A percentile compares a stretch with the other conserved stretches of the same genome.
These are phyloP conservation scores for Actinemys pallida DNA, from an alignment of 2,113 vertebrate species.

Conservation along the genomic window DNA sequence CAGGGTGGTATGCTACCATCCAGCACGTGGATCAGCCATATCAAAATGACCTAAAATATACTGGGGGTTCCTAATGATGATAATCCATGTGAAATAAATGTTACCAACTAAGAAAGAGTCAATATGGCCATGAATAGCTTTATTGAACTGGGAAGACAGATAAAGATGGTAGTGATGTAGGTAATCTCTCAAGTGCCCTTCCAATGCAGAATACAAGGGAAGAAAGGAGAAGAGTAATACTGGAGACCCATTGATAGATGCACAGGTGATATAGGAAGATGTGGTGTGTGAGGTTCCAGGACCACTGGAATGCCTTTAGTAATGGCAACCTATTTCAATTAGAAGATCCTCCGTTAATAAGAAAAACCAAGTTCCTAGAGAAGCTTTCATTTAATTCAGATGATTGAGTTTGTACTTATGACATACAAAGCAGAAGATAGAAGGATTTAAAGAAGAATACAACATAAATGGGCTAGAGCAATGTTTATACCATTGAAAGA, in stretches of 20 bases:
- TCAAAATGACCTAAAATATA: neutral
- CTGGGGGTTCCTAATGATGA: neutral
- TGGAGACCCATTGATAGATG: neutral
- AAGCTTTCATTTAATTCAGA: neutral
- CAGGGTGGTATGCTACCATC: neutral
- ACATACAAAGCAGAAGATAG: neutral
- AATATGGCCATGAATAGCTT: neutral
- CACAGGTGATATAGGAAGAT: neutral
- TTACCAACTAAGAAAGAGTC: neutral
- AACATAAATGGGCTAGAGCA: neutral
- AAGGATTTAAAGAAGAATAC: conserved; percentile 19
- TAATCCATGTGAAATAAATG: neutral
- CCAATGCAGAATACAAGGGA: neutral
- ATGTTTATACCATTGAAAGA: neutral
- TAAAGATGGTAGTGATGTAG: neutral
- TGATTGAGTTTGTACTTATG: neutral
- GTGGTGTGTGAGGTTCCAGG: neutral
- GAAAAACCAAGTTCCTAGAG: neutral
- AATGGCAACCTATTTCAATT: neutral
- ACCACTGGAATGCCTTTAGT: neutral
- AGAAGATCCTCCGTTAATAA: neutral
- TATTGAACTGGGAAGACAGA: neutral
- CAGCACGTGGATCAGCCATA: neutral
- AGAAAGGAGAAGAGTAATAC: neutral
- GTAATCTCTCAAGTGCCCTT: neutral